Base-by-base conservation (phyloP, 2,888 invertebrate genomes). In the Eilema griseolum region DNA sequence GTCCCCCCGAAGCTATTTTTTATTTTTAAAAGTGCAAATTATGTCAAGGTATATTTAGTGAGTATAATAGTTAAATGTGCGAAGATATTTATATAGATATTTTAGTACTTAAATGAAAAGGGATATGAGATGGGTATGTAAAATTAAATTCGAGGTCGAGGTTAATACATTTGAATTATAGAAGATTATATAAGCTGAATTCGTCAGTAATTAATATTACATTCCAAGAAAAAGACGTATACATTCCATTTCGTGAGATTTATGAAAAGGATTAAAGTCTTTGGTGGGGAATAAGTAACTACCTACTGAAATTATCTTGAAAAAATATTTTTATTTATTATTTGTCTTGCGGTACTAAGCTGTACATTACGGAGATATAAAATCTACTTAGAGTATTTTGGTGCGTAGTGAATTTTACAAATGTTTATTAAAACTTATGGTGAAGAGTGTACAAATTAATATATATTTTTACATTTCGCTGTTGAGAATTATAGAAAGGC, bases 381-480 rank as follows among this genome's bases (percentile, higher is more conserved):
- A 88, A 83, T 61, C 66, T 66, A 85, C 91, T 90, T 90, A 93
- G 90, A 92, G 89, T 93, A 94, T 94, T 93, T 93, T 94, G 95
- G 95, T 95, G 94, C 95, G 94, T 94, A 94, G 93, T 90, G 89
- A 95, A 94, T 93, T 95, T 88, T 95, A 94, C 94, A 94, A 95
- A 93, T 92, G 91, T 94, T 93, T 93, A 88, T 89, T 90, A 88
- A 90, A 90, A 87, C 85, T 86, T 88, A 90, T 90, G 87, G 88
- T 87, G 88, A 89, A 93, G 88, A 94, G 88, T 95, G 95, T 95
- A 95, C 95, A 95, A 95, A 95, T 93, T 94, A 94, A 94, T 94
- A 94, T 94, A 94, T 95, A 94, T 95, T 95, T 95, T 94, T 95
- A 94, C 93, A 95, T 93, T 93, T 94, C 90, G 89, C 92, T 93